phyloP scores from a whole-genome alignment of 2,113 vertebrate genomes.

The Phaethornis superciliosus region DNA sequence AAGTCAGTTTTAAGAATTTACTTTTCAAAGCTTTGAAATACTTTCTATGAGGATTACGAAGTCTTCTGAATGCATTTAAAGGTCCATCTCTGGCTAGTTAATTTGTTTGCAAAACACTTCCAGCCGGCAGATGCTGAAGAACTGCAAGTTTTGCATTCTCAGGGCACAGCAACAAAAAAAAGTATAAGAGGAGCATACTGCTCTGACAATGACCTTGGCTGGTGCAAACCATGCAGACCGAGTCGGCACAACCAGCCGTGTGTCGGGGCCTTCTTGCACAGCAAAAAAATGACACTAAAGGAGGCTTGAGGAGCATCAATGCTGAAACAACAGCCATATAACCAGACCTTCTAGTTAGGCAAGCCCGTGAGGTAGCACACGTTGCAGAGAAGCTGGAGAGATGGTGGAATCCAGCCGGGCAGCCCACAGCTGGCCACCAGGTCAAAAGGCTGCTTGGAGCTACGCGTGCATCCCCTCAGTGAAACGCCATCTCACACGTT shows the following conservation, averaged over 20 bases:
- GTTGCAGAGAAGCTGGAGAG: background rate
- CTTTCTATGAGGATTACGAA: background rate
- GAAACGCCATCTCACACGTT: background rate
- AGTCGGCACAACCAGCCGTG: rapidly evolving
- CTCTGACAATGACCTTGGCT: background rate
- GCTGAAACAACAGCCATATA: background rate
- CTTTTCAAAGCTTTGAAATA: background rate
- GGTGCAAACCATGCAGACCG: rapidly evolving
- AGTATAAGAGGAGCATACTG: rapidly evolving
- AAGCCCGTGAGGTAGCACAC: background rate
- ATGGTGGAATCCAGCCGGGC: slow-evolving; percentile 19
- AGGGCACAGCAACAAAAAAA: background rate
- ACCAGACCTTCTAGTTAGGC: slow-evolving; percentile 21
- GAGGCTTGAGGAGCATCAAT: background rate
- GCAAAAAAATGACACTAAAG: background rate
- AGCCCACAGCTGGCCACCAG: slow-evolving; percentile 29
- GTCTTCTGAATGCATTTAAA: background rate
- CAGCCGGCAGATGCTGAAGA: background rate
- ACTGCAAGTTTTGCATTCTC: background rate
- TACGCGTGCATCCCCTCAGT: background rate
- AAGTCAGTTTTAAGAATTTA: background rate
- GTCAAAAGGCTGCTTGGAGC: slow-evolving; percentile 57
- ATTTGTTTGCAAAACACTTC: background rate
- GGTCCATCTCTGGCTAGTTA: background rate
- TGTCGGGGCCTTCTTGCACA: background rate